Base-by-base conservation (phyloP, 2,113 vertebrate species). In the Cinclus cinclus region DNA sequence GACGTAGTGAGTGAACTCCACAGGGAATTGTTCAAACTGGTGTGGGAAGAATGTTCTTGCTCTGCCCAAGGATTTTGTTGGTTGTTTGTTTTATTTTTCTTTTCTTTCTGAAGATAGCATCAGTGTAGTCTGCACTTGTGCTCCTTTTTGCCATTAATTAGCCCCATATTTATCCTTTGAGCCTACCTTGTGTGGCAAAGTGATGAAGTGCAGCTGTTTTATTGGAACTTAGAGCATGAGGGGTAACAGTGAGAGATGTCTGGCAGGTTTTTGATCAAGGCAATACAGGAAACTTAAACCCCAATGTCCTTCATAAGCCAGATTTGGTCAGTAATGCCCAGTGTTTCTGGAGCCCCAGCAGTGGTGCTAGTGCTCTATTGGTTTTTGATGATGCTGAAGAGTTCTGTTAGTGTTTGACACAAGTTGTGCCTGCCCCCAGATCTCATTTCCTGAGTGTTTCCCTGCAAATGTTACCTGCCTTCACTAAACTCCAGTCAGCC, bases 1-100 rank as follows among this genome's bases (percentile, higher is more conserved):
- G 63, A 15, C 7, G 7, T 1, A 13, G 41, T 0, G 2, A 25
- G 11, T 33, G 31, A 83, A 22, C 6, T 37, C 30, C 37, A 25
- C 9, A 30, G 63, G 42, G 24, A 33, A 41, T 21, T 10, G 15
- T 28, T 87, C 41, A 37, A 27, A 71, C 13, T 83, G 58, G 7
- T 30, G 13, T 35, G 35, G 79, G 16, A 53, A 25, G 27, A 65
- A 50, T 20, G 10, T 59, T 25, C 41, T 24, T 31, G 6, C 22
- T 39, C 47, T 59, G 11, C 22, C 7, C 46, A 69, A 82, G 44
- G 30, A 22, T 27, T 16, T 31, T 46, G 6, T 19, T 3, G 2
- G 1, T 12, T 37, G 35, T 37, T 37, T 37, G 35, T 37, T 37
- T 37, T n/a, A n/a, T 33, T 33, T 44, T 33, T 35, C 25, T 33